Base-by-base conservation (phyloP, 2,113 vertebrate species). In the Glaucomys volans region DNA sequence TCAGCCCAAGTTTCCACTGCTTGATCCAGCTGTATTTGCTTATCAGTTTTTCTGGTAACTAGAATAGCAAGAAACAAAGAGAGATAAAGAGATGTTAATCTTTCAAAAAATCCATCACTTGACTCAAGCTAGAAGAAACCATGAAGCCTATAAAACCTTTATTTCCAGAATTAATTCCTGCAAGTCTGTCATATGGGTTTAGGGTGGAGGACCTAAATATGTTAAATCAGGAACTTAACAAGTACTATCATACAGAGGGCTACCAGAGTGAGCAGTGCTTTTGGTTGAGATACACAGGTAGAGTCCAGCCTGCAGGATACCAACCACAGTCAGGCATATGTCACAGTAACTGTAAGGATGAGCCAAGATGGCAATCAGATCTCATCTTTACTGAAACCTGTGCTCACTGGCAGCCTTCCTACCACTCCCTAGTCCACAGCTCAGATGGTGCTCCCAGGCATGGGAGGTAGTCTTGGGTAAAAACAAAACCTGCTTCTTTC, bases 1-100 rank as follows among this genome's bases (percentile, higher is more conserved):
- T 98, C 94, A 98, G 94, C 94, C 98, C 98, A 52, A 99, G 99
- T 67, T 97, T 97, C 99, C 99, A 99, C 64, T 98, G 98, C 79
- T 98, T 98, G 92, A 99, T 99, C 98, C 99, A 99, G 72, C 98
- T 98, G 37, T 99, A 98, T 93, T 95, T 98, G 75, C 97, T 98
- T 83, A 99, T 97, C 71, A 99, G 98, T 82, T 98, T 99, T 92
- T 99, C 98, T 50, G 99, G 99, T 97, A 99, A 98, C 99, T 99
- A 97, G 32, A 98, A 75, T 90, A 84, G 90, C 80, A 71, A 97
- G 30, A 98, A 90, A 98, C 87, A 98, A 98, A 95, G 57, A 97
- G 64, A 97, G 54, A 97, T 7, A 91, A 69, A 5, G 2, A 76
- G 91, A 22, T 14, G 50, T 97, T 91, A 97, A 71, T 4, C 28